Evolutionary conservation across 2,113 vertebrate species (phyloP), one percentile per base, ranked within the genome.

Genomic region (Zeus faber): DNA sequence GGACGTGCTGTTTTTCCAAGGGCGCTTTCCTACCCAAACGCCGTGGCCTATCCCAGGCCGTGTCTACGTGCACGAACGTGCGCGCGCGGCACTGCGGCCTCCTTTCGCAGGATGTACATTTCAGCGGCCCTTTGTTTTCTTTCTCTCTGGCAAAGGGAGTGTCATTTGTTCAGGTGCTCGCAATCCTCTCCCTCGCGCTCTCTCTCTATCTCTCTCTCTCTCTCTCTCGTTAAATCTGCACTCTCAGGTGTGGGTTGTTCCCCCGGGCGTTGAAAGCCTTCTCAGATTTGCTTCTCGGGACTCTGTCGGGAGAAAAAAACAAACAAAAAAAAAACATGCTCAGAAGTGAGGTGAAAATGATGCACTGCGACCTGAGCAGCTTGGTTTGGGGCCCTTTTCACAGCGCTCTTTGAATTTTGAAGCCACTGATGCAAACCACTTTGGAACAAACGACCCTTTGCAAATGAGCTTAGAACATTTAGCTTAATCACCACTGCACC

Each of bases 141-240:
- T 55, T 39, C 27, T 65, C 10, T 65, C 10, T 23, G 21, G 4
- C 37, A 45, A 62, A 58, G 76, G 65, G 62, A 77, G 81, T 10
- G 22, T 47, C 18, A 59, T 80, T 83, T 87, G 75, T 85, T 88
- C 81, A 73, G 72, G 58, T 74, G 81, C 82, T 85, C 65, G n/a
- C 51, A 24, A 53, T 65, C 43, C 65, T 44, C 48, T 49, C 46
- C 16, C 45, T 73, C 49, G 39, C n/a, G 21, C 53, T 58, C 62
- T 70, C 55, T 46, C 54, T 0, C 47, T 46, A 26, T 35, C 3
- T 7, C 27, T 37, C 55, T 57, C 50, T 58, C 47, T 45, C 14
- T 68, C 37, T 35, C 20, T 40, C 14, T 33, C 33, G 1, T 37
- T n/a, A 37, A 37, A 37, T 37, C 33, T 37, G n/a, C n/a, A n/a